These are phyloP conservation scores for Aphidius ervi DNA, from an alignment of 1,140 invertebrate genomes.

Conservation along the genomic window DNA sequence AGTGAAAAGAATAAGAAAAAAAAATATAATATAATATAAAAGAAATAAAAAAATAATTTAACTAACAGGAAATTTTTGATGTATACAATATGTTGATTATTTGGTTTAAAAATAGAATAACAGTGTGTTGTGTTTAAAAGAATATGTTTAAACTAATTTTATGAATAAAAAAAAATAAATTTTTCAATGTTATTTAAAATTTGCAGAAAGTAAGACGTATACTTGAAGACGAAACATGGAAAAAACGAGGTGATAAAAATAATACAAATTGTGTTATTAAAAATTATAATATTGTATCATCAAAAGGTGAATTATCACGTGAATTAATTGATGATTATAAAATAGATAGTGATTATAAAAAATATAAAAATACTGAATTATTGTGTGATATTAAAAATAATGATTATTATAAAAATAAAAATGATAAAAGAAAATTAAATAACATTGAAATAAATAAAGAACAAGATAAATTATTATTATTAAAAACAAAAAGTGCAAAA, in stretches of 20 bases:
- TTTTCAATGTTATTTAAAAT: not conserved
- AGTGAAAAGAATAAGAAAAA: no score
- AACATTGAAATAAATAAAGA: not conserved
- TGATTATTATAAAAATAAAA: constrained; percentile 9
- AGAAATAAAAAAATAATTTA: no score
- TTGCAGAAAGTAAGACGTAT: constrained; percentile 34
- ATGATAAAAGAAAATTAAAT: not conserved
- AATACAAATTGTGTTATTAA: constrained; percentile 24
- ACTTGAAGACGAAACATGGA: constrained; percentile 30
- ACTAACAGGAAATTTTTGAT: no score
- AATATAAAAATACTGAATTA: constrained; percentile 23
- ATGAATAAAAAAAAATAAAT: no score
- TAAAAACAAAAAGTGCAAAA: constrained; percentile 3
- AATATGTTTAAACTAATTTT: no score
- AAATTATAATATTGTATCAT: constrained; percentile 41
- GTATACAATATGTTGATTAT: no score
- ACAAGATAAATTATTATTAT: constrained; percentile 7
- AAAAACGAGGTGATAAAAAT: constrained; percentile 11
- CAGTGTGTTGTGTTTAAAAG: no score
- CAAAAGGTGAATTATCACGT: constrained; percentile 41
- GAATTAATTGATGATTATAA: constrained; percentile 35
- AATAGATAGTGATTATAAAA: constrained; percentile 19
- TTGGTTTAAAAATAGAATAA: no score
- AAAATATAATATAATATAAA: no score
- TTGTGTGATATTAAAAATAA: constrained; percentile 16